Percentiles rank a stretch among this genome's conserved stretches.
These are phyloP conservation scores for Penaeus indicus DNA, from an alignment of 1,140 invertebrate species.

Conservation along the genomic window DNA sequence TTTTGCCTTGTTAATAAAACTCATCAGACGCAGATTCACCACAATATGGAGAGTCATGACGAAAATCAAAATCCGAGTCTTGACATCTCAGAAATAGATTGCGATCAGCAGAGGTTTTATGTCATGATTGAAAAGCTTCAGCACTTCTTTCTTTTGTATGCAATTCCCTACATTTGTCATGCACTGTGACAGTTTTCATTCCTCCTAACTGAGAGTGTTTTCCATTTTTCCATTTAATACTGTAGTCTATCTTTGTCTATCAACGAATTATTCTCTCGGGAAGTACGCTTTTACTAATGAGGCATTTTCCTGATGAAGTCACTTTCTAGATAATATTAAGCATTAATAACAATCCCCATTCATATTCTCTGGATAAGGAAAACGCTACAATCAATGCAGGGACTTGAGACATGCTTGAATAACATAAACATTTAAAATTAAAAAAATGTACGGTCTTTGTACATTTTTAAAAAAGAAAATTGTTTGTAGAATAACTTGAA, in stretches of 20 bases:
- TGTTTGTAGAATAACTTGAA: too few species aligned
- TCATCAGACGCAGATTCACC: neutral
- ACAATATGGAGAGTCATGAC: neutral
- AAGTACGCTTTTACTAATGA: too few species aligned
- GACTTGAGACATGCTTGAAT: too few species aligned
- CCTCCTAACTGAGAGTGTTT: conserved; percentile 1
- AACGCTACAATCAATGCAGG: too few species aligned
- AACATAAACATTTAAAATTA: too few species aligned
- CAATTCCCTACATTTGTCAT: neutral
- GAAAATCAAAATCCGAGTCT: neutral
- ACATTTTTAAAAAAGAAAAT: too few species aligned
- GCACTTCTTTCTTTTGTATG: neutral
- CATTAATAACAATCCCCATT: too few species aligned
- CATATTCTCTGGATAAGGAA: too few species aligned
- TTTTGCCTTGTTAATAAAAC: neutral
- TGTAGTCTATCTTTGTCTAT: neutral
- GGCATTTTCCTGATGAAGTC: too few species aligned
- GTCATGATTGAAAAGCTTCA: neutral
- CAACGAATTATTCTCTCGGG: too few species aligned
- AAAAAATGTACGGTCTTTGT: too few species aligned
- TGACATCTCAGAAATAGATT: neutral
- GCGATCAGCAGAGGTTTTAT: neutral
- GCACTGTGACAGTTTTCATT: neutral
- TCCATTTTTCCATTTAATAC: neutral
- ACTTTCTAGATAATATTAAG: too few species aligned